Percentiles rank a stretch among this genome's conserved stretches.
phyloP scores from a whole-genome alignment of 2,888 invertebrate species.

The Gnatocerus cornutus region DNA sequence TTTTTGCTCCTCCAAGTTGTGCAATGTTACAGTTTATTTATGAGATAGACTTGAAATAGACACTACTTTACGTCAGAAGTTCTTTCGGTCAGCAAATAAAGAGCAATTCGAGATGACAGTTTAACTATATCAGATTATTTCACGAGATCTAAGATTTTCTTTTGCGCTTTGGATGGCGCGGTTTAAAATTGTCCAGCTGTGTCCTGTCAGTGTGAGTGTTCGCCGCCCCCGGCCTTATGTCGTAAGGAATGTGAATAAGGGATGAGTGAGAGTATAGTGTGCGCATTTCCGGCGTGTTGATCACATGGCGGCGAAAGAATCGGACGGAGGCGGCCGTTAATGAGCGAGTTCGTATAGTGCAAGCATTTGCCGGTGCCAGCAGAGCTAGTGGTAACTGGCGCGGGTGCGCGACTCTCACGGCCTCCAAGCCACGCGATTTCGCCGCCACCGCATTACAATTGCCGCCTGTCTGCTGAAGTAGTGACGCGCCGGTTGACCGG shows the following conservation, averaged over 20 bases:
- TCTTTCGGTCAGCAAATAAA: too few species aligned
- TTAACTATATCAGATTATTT: too few species aligned
- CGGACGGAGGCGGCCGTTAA: slow-evolving; percentile 56
- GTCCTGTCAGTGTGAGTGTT: slow-evolving; percentile 1
- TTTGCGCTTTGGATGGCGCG: background rate
- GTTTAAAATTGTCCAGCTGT: slow-evolving; percentile 5
- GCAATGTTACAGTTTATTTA: too few species aligned
- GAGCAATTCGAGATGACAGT: too few species aligned
- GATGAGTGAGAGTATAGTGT: slow-evolving; percentile 16
- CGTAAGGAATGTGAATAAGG: slow-evolving; percentile 19
- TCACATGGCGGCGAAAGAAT: slow-evolving; percentile 60
- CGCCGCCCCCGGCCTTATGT: slow-evolving; percentile 6
- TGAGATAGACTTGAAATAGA: too few species aligned
- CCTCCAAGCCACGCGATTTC: slow-evolving; percentile 62
- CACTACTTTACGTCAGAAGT: too few species aligned
- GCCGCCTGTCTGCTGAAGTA: slow-evolving; percentile 62
- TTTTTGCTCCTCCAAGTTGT: too few species aligned
- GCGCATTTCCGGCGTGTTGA: slow-evolving; percentile 56
- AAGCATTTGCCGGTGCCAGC: slow-evolving; percentile 32
- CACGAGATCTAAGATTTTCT: too few species aligned
- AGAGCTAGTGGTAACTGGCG: slow-evolving; percentile 55
- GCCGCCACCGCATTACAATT: slow-evolving; percentile 67
- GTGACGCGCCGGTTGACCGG: slow-evolving; percentile 46
- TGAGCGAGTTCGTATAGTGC: slow-evolving; percentile 53
- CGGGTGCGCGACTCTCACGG: slow-evolving; percentile 61